Evolutionary conservation across 2,113 vertebrate species (phyloP).

Genomic region (Megatriorchis doriae): DNA sequence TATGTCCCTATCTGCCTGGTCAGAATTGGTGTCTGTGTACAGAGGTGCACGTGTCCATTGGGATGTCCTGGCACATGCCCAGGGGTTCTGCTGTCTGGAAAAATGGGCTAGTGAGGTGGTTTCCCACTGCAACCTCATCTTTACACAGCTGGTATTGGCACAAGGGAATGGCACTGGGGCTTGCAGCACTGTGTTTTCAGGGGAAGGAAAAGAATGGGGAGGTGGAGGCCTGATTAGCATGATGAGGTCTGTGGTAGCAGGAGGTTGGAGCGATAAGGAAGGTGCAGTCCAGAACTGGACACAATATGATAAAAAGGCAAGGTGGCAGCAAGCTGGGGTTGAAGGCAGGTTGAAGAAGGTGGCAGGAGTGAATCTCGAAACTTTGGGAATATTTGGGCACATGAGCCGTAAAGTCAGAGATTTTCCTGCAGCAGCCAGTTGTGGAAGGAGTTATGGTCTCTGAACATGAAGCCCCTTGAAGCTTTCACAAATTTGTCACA

Average conservation of each 20-base stretch:
- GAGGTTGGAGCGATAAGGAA: not conserved
- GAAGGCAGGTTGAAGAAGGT: not conserved
- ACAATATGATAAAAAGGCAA: not conserved
- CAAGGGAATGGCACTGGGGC: not conserved
- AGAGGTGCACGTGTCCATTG: not conserved
- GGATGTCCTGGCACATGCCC: too few relatives aligned
- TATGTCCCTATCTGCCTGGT: not conserved
- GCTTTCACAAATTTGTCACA: not conserved
- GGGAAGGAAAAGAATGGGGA: not conserved
- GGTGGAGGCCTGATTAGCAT: not conserved
- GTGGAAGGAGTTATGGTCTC: not conserved
- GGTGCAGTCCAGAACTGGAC: not conserved
- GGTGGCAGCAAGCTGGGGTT: not conserved
- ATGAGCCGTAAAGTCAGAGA: not conserved
- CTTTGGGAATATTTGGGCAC: not conserved
- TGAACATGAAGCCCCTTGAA: not conserved
- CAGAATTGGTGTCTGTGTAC: not conserved
- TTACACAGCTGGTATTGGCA: not conserved
- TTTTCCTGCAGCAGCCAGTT: not conserved
- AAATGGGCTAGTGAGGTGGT: not conserved
- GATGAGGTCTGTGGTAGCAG: not conserved
- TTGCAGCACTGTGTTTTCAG: not conserved
- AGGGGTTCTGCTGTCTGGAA: not conserved
- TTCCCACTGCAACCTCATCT: not conserved
- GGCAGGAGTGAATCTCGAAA: not conserved